Conservation (phyloP, 2,888 invertebrate species). For the Macaria notata region DNA sequence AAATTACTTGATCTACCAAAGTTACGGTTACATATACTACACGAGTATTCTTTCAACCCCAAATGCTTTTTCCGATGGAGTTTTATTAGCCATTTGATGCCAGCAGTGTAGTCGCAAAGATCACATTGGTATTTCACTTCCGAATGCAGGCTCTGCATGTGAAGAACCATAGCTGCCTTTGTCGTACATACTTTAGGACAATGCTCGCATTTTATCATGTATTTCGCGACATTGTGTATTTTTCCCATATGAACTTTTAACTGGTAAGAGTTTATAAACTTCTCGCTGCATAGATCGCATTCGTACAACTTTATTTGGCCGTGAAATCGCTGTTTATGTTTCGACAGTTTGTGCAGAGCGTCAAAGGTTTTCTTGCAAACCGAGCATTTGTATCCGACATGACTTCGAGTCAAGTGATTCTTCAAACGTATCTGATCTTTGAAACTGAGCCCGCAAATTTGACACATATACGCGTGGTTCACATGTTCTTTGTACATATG, state of each 20-base stretch:
- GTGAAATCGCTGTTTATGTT: conserved; percentile 57
- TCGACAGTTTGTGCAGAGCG: conserved; percentile 47
- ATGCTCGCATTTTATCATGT: conserved; percentile 58
- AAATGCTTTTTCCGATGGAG: conserved; percentile 75
- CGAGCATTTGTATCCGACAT: conserved; percentile 51
- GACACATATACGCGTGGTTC: conserved; percentile 56
- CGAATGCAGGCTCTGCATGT: conserved; percentile 76
- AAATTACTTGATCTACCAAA: conserved; percentile 79
- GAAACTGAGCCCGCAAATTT: conserved; percentile 61
- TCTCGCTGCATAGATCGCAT: conserved; percentile 53
- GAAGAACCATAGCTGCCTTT: conserved; percentile 78
- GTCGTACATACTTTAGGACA: conserved; percentile 70
- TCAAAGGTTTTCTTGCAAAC: conserved; percentile 72
- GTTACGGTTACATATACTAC: conserved; percentile 79
- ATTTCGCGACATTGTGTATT: conserved; percentile 64
- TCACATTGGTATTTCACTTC: conserved; percentile 56
- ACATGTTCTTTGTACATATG: conserved; percentile 67
- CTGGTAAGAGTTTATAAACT: conserved; percentile 53
- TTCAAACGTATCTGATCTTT: conserved; percentile 53
- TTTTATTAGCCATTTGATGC: conserved; percentile 60
- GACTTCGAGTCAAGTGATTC: conserved; percentile 54
- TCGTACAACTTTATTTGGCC: conserved; percentile 45
- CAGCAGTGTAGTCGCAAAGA: conserved; percentile 59
- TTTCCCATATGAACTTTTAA: conserved; percentile 68
- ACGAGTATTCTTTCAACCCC: conserved; percentile 73